phyloP scores from a whole-genome alignment of 2,797 vertebrate genomes.

The Manis pentadactyla region DNA sequence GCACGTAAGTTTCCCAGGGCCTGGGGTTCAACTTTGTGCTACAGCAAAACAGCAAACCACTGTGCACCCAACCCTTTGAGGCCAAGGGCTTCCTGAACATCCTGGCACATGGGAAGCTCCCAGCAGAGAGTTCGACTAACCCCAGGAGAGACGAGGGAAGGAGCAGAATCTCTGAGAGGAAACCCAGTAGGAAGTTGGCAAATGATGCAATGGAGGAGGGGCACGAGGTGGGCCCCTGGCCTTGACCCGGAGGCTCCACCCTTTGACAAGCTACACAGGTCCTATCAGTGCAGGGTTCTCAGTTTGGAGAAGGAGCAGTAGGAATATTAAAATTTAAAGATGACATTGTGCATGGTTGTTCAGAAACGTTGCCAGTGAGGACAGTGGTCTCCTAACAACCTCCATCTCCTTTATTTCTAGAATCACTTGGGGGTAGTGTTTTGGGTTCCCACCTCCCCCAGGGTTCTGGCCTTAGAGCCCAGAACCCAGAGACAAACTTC shows the following conservation, averaged over 20 bases:
- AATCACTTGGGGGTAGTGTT: neutral
- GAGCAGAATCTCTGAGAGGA: neutral
- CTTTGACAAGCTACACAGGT: neutral
- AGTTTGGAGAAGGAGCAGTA: neutral
- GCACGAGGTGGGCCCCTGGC: fast-evolving
- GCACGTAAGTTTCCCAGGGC: too few species aligned
- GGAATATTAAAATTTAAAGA: neutral
- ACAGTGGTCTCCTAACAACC: neutral
- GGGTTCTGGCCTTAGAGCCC: neutral
- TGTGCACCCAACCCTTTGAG: neutral
- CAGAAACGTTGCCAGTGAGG: neutral
- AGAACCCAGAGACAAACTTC: neutral
- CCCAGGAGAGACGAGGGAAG: neutral
- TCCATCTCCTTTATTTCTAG: neutral
- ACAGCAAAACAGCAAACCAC: too few species aligned
- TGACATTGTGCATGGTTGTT: neutral
- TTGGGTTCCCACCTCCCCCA: neutral
- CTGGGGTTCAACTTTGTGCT: too few species aligned
- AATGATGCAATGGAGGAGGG: fast-evolving
- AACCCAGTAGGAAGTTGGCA: neutral
- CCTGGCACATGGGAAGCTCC: neutral
- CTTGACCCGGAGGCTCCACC: neutral
- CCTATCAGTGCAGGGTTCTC: neutral
- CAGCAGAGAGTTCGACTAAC: neutral
- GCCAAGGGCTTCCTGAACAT: neutral